A percentile compares a stretch with the other conserved stretches of the same genome.
Evolutionary conservation across 2,888 invertebrate species (phyloP).

Genomic region (Nudaria mundana): DNA sequence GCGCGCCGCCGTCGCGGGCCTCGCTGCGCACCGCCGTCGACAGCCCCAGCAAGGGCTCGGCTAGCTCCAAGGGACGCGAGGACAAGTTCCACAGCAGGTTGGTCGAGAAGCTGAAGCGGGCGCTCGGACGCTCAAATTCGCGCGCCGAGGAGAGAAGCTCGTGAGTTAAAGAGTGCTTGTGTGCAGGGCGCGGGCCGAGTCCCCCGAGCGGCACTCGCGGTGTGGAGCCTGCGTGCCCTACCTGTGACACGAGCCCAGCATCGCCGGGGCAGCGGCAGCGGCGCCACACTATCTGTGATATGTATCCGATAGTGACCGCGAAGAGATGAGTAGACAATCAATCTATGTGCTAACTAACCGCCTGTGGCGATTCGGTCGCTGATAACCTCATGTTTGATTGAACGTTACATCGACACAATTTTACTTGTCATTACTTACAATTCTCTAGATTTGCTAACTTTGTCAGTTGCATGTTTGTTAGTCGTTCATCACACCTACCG

Average conservation of each 20-base stretch:
- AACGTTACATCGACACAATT: conserved; percentile 39
- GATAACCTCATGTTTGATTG: conserved; percentile 41
- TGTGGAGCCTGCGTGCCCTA: conserved; percentile 74
- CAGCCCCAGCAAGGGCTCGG: conserved; percentile 84
- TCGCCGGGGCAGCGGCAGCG: too few species aligned
- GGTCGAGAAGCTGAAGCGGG: conserved; percentile 89
- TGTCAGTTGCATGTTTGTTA: conserved; percentile 59
- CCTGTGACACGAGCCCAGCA: conserved; percentile 64
- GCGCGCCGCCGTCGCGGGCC: conserved; percentile 79
- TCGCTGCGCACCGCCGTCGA: conserved; percentile 83
- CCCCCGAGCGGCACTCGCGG: conserved; percentile 67
- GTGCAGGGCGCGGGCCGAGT: conserved; percentile 74
- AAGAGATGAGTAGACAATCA: conserved; percentile 62
- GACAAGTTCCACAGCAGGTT: conserved; percentile 91
- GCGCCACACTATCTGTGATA: conserved; percentile 70
- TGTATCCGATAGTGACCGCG: conserved; percentile 55
- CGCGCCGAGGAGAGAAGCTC: conserved; percentile 74
- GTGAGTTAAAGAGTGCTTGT: conserved; percentile 79
- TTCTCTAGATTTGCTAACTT: conserved; percentile 40
- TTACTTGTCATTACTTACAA: conserved; percentile 40
- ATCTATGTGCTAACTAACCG: conserved; percentile 60
- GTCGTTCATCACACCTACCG: conserved; percentile 28
- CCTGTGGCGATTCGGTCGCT: conserved; percentile 39
- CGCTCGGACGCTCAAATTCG: conserved; percentile 82
- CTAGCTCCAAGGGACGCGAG: conserved; percentile 80